Evolutionary conservation across 2,113 vertebrate genomes (phyloP), one percentile per base, ranked within the genome.

Genomic region (Setophaga kirtlandii): DNA sequence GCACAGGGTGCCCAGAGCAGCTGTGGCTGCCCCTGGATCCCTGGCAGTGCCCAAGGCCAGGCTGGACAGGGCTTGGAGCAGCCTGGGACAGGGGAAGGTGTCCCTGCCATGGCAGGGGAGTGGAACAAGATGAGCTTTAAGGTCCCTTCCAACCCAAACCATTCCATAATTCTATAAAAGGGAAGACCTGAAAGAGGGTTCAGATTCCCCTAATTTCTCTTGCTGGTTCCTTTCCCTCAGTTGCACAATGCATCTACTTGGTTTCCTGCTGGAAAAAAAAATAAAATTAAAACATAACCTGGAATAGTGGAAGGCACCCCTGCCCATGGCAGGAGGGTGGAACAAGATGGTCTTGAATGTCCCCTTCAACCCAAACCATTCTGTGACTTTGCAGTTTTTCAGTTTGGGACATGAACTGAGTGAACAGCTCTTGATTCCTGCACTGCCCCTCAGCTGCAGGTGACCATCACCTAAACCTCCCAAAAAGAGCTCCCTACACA

Each of bases 31-130:
- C 18, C 25, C 35, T 56, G 50, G 21, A 33, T 42, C 8, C 25
- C 41, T 83, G 35, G 25, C 0, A 69, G 18, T 28, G 35, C 3
- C 8, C 41, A 41, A 35, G 47, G 25, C 15, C 15, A 15, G 41
- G n/a, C 0, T 60, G 62, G 53, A 47, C 0, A 0, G 7, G 30
- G 35, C 8, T 5, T 42, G 35, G 31, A 70, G 22, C 22, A 49
- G 0, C 18, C 56, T 70, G 64, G 31, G 5, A 8, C 2, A 5
- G 70, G 15, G 47, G 14, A 20, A 69, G 9, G 4, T 17, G 58
- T 2, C 41, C 30, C 13, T 62, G 30, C 10, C 25, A 13, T 11
- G 25, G 24, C 47, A 89, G 20, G 30, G 10, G 9, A 39, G 41
- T 41, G 41, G 14, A 11, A 62, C 3, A 5, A 12, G 17, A 13